phyloP scores from a whole-genome alignment of 2,888 invertebrate species.

The Troides helena region DNA sequence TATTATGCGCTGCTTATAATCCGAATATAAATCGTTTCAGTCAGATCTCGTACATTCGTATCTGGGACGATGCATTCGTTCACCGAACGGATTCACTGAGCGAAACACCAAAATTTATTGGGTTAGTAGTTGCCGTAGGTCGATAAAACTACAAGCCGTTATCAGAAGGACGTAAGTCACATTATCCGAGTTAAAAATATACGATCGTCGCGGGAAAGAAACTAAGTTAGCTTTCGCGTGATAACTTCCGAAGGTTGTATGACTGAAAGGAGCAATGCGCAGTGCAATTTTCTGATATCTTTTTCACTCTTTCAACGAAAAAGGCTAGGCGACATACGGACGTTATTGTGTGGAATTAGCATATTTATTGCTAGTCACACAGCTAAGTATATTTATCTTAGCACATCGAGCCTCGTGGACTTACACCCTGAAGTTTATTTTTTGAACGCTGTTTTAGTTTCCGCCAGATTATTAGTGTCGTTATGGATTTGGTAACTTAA shows the following conservation, averaged over 20 bases:
- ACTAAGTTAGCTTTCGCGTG: conserved; percentile 66
- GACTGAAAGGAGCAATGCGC: conserved; percentile 78
- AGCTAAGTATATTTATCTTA: conserved; percentile 75
- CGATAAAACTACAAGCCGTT: conserved; percentile 71
- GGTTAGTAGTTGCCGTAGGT: conserved; percentile 80
- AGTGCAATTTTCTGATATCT: conserved; percentile 79
- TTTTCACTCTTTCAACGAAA: conserved; percentile 76
- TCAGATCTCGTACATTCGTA: conserved; percentile 70
- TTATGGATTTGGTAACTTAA: conserved; percentile 42
- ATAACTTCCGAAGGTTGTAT: conserved; percentile 59
- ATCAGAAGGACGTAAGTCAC: conserved; percentile 66
- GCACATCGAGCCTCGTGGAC: conserved; percentile 59
- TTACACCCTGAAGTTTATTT: conserved; percentile 49
- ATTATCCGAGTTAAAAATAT: conserved; percentile 59
- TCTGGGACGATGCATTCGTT: conserved; percentile 79
- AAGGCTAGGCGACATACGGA: conserved; percentile 75
- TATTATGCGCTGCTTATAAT: conserved; percentile 42
- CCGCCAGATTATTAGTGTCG: conserved; percentile 5
- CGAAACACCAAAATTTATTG: conserved; percentile 80
- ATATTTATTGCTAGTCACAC: conserved; percentile 78
- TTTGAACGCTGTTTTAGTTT: conserved; percentile 31
- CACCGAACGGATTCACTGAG: conserved; percentile 75
- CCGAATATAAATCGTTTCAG: conserved; percentile 54
- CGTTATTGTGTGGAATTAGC: conserved; percentile 78
- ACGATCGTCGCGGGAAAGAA: conserved; percentile 63